Conservation (phyloP, 2,888 invertebrate genomes). For the Orgyia antiqua region DNA sequence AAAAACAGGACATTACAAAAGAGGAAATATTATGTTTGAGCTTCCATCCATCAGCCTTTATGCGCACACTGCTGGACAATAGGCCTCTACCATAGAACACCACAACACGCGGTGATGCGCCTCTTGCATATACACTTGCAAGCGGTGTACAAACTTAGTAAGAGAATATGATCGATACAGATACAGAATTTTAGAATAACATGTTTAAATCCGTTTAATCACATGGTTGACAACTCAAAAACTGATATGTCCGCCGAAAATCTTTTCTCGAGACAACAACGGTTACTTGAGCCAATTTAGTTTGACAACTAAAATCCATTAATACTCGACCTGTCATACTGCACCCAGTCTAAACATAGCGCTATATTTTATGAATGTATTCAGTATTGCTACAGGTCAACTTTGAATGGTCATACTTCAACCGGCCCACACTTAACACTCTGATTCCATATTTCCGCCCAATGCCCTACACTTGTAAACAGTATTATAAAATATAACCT, state of each 20-base stretch:
- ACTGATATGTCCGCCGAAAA: constrained; percentile 45
- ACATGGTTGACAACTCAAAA: constrained; percentile 22
- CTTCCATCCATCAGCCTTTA: too few relatives aligned
- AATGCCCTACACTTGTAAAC: constrained; percentile 49
- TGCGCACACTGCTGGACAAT: too few relatives aligned
- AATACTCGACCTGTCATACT: constrained; percentile 40
- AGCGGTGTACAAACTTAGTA: too few relatives aligned
- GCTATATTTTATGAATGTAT: constrained; percentile 27
- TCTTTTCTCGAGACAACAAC: constrained; percentile 53
- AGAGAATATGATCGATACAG: too few relatives aligned
- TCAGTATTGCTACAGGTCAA: constrained; percentile 37
- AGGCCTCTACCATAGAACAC: too few relatives aligned
- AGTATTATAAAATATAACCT: constrained; percentile 31
- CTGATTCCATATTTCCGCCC: constrained; percentile 71
- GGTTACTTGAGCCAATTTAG: constrained; percentile 74
- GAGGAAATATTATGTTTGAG: too few relatives aligned
- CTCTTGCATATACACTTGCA: too few relatives aligned
- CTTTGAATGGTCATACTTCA: constrained; percentile 44
- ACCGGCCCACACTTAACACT: constrained; percentile 55
- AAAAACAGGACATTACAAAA: too few relatives aligned
- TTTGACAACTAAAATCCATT: constrained; percentile 41
- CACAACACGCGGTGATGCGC: too few relatives aligned
- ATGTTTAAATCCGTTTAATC: too few relatives aligned
- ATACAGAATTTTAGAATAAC: too few relatives aligned
- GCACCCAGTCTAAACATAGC: constrained; percentile 24